phyloP scores from a whole-genome alignment of 2,888 invertebrate species.

The Ashinkailepas kermadecensis region DNA sequence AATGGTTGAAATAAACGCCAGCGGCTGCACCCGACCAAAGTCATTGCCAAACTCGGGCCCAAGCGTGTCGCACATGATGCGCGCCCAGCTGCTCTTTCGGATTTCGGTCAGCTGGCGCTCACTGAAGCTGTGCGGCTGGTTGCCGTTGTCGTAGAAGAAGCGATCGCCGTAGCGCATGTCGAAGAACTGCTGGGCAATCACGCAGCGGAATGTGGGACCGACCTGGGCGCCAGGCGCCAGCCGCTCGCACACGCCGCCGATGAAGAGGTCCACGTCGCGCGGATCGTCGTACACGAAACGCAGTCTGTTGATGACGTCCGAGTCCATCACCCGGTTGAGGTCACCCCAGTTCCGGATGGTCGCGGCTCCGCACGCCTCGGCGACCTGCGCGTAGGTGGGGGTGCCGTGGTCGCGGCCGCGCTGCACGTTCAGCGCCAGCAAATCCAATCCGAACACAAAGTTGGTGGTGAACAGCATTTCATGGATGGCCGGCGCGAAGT shows the following conservation, averaged over 20 bases:
- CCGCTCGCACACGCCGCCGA: slow-evolving; percentile 5
- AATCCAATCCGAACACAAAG: slow-evolving; percentile 29
- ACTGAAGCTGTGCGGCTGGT: slow-evolving; percentile 42
- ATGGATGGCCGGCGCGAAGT: neutral
- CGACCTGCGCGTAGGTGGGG: slow-evolving; percentile 28
- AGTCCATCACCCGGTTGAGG: neutral
- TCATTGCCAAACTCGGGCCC: slow-evolving; percentile 43
- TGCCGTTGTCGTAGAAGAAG: slow-evolving; percentile 59
- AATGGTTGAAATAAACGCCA: slow-evolving; percentile 29
- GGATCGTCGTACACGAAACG: neutral
- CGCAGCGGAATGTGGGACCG: slow-evolving; percentile 36
- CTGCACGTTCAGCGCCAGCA: slow-evolving; percentile 32
- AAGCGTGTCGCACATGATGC: slow-evolving; percentile 62
- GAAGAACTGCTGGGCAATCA: slow-evolving; percentile 61
- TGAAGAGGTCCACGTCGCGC: neutral
- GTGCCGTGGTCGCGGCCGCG: slow-evolving; percentile 30
- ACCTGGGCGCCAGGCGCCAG: neutral
- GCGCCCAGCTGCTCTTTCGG: slow-evolving; percentile 53
- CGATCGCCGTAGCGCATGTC: slow-evolving; percentile 64
- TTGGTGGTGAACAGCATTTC: neutral
- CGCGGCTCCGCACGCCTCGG: slow-evolving; percentile 23
- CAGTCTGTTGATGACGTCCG: neutral
- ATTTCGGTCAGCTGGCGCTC: slow-evolving; percentile 54
- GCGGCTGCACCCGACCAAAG: slow-evolving; percentile 53
- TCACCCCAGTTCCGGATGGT: neutral